Conservation (phyloP, 2,797 vertebrate genomes). For the Syncerus caffer region DNA sequence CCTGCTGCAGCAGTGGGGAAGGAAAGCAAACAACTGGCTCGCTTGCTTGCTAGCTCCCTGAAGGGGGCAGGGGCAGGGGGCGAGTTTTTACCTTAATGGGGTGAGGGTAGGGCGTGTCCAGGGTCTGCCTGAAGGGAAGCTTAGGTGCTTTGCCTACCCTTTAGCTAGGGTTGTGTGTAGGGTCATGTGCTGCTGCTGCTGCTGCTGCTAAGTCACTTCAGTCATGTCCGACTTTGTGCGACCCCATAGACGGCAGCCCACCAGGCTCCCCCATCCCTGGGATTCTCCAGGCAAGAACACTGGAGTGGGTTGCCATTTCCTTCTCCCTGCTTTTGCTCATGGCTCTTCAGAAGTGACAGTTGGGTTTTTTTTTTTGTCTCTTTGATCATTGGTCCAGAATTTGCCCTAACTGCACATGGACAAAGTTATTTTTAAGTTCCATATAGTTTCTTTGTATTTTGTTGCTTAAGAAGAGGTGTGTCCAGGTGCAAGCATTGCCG, state of each 20-base stretch:
- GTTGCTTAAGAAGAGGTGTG: not conserved
- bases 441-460: not conserved
- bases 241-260: too few relatives aligned
- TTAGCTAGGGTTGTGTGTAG: not conserved
- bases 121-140: not conserved
- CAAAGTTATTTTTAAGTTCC: not conserved
- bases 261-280: too few relatives aligned
- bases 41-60: not conserved
- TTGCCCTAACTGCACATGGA: not conserved
- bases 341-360: not conserved
- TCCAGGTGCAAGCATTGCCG: rapidly evolving
- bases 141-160: not conserved
- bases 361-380: not conserved
- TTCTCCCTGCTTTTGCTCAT: not conserved
- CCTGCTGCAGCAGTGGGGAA: not conserved
- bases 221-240: too few relatives aligned
- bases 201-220: too few relatives aligned
- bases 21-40: not conserved
- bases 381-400: not conserved
- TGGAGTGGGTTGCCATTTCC: too few relatives aligned
- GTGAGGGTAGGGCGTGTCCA: not conserved
- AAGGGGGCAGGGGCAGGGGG: not conserved
- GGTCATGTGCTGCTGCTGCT: not conserved
- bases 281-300: too few relatives aligned
- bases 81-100: not conserved